Evolutionary conservation across 1,140 invertebrate genomes (phyloP).

Genomic region (Hyles vespertilio): DNA sequence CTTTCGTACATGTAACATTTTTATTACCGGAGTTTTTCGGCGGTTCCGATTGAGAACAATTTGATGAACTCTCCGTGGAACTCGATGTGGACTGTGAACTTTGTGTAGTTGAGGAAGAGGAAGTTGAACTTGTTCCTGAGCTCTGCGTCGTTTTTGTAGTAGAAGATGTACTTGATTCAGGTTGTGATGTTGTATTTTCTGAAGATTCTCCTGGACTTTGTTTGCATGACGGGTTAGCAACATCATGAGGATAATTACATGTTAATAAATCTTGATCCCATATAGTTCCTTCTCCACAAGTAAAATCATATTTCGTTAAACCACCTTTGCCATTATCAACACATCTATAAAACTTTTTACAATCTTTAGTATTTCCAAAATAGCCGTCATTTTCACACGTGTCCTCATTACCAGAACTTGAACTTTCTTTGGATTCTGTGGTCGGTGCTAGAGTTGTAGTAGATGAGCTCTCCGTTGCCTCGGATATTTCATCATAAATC

Average conservation of each 20-base stretch:
- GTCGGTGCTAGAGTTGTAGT: neutral
- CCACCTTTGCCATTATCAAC: conserved; percentile 79
- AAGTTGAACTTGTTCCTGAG: neutral
- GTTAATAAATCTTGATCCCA: conserved; percentile 76
- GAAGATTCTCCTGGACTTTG: conserved; percentile 15
- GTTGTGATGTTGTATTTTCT: conserved; percentile 9
- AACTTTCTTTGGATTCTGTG: neutral
- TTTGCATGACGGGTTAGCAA: conserved; percentile 51
- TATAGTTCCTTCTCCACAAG: conserved; percentile 78
- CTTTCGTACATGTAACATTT: conserved; percentile 63
- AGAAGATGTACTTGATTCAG: neutral
- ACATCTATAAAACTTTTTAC: conserved; percentile 84
- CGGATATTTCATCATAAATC: neutral
- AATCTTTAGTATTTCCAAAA: conserved; percentile 79
- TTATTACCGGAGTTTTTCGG: conserved; percentile 37
- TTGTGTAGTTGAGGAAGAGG: too few relatives aligned
- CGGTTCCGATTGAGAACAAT: conserved; percentile 29
- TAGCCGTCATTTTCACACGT: neutral
- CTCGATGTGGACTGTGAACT: conserved; percentile 20
- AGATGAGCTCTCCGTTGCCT: neutral
- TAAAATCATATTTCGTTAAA: conserved; percentile 77
- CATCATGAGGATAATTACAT: conserved; percentile 72
- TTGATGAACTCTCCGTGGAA: conserved; percentile 26
- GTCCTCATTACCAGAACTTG: neutral
- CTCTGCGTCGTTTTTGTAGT: neutral